Evolutionary conservation across 2,888 invertebrate species (phyloP).

Genomic region (Dasypolia templi): DNA sequence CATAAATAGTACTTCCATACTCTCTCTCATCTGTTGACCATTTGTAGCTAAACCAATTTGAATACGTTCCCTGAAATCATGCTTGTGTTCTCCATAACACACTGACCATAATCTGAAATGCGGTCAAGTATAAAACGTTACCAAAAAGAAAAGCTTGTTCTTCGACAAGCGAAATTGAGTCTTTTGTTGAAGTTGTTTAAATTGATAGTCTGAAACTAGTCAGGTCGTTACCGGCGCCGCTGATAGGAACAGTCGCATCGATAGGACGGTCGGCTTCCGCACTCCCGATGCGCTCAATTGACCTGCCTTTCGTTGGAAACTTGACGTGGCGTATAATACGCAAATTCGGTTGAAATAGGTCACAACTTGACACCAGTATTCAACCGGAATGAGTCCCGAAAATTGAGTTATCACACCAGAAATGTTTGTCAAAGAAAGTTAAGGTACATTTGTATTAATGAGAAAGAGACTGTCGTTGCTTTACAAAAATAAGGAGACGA

Average conservation of each 20-base stretch:
- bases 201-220: conserved; percentile 41
- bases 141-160: conserved; percentile 31
- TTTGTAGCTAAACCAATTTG: conserved; percentile 23
- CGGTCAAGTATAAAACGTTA: conserved; percentile 47
- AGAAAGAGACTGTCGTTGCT: conserved; percentile 34
- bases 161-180: conserved; percentile 20
- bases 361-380: conserved; percentile 64
- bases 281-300: conserved; percentile 66
- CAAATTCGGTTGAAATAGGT: conserved; percentile 67
- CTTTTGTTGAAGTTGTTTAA: conserved; percentile 17
- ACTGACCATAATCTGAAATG: conserved; percentile 46
- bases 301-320: conserved; percentile 59
- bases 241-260: conserved; percentile 62
- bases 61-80: conserved; percentile 39
- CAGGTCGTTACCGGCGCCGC: conserved; percentile 42
- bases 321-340: conserved; percentile 65
- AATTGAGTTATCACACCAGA: conserved; percentile 66
- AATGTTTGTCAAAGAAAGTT: conserved; percentile 63
- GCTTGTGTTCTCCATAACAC: conserved; percentile 26
- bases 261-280: conserved; percentile 45
- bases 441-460: conserved; percentile 57
- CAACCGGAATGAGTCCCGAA: conserved; percentile 60
- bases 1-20: background rate
- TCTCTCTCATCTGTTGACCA: background rate
- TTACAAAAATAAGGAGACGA: conserved; percentile 23